Percentiles rank a stretch among this genome's conserved stretches.
These are phyloP conservation scores for Clarias magur DNA, from an alignment of 2,113 vertebrate species.

Conservation along the genomic window DNA sequence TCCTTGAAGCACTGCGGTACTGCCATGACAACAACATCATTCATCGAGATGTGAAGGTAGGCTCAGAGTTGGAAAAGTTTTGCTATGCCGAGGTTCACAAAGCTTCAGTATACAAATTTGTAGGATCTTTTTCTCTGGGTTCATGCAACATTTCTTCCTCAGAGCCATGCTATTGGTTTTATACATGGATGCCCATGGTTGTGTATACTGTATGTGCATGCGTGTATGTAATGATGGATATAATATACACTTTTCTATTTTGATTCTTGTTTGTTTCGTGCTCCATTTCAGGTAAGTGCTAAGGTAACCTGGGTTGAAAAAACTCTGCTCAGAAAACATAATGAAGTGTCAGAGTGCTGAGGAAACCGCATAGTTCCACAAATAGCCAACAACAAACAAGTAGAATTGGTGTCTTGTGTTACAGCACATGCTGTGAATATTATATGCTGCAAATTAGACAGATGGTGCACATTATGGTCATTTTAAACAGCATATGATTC, in stretches of 20 bases:
- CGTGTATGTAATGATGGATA: not conserved
- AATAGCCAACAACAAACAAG: not conserved
- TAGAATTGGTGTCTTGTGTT: not conserved
- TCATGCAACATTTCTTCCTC: not conserved
- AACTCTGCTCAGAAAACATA: not conserved
- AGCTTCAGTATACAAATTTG: not conserved
- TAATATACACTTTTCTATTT: not conserved
- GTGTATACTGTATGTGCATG: not conserved
- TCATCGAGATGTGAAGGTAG: conserved; percentile 98
- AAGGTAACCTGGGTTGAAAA: not conserved
- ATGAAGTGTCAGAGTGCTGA: not conserved
- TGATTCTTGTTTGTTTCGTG: not conserved
- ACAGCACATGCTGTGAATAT: not conserved
- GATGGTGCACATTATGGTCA: not conserved
- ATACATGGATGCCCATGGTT: not conserved
- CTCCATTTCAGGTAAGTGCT: not conserved
- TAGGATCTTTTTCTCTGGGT: not conserved
- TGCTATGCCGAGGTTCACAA: not conserved
- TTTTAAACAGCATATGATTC: not conserved
- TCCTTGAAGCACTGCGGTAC: conserved; percentile 95
- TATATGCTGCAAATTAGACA: not conserved
- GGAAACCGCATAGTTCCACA: not conserved
- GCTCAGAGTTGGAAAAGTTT: conserved; percentile 34
- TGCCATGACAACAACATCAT: conserved; percentile 99
- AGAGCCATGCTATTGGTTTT: not conserved